Evolutionary conservation across 1,140 invertebrate species (phyloP), one percentile per base, ranked within the genome.

Genomic region (Halictus rubicundus): DNA sequence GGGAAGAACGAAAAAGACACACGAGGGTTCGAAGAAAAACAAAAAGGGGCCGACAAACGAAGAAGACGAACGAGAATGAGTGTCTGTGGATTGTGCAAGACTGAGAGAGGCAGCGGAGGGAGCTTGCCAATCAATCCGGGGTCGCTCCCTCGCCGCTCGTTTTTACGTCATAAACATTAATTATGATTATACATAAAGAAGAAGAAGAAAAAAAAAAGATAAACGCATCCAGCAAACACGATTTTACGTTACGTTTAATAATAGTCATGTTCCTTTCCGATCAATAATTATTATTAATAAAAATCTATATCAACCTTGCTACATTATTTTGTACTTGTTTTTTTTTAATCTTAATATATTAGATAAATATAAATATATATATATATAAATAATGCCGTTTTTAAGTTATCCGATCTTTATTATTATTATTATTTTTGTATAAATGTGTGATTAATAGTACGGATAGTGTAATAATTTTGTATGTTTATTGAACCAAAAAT

Each of bases 401-500:
- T 91, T 91, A 88, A 89, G 85, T 92, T 90, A 89, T 89, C 80
- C 75, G 80, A 89, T 72, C 79, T 87, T 86, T 85, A 88, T 83
- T 87, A 82, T 85, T 63, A 63, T 63, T 77, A 86, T 92, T 92
- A 92, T 90, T 92, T 93, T 93, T 93, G 90, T 93, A 93, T 92
- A 93, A 93, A 93, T 92, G 92, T 92, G 91, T 92, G 91, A 91
- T 92, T 92, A 90, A 91, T 92, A 90, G 91, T 93, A 92, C 91
- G 90, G 86, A 92, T 91, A 92, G 90, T 92, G 91, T 92, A 92
- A 93, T 92, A 92, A 93, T 93, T 93, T 93, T 93, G 91, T 93
- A 93, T 93, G 91, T 93, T 93, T 93, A 93, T 92, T 92, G 89
- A 93, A 93, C 92, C 91, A 92, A 93, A 93, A 93, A 92, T 93